A percentile compares a stretch with the other conserved stretches of the same genome.
Conservation (phyloP, 2,797 vertebrate genomes). For the Melanogrammus aeglefinus region DNA sequence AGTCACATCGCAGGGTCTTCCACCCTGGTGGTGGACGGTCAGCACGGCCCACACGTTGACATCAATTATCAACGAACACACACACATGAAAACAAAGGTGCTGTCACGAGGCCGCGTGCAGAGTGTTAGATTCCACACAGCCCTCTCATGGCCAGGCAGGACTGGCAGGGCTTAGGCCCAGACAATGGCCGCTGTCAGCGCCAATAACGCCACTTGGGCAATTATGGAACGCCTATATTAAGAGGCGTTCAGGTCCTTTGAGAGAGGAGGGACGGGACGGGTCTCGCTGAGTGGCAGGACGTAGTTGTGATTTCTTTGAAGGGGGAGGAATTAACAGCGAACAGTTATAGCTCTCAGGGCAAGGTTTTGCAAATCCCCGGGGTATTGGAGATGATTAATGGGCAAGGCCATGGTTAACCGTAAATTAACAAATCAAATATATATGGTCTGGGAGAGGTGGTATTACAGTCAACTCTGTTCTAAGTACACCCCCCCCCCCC, state of each 20-base stretch:
- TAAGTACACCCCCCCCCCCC: too few relatives aligned
- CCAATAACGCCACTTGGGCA: slow-evolving; percentile 40
- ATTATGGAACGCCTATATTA: slow-evolving; percentile 45
- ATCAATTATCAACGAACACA: slow-evolving; percentile 69
- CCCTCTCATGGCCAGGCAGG: slow-evolving; percentile 40
- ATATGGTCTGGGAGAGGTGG: background rate
- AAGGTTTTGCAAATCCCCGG: background rate
- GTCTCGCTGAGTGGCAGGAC: slow-evolving; percentile 16
- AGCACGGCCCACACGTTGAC: slow-evolving; percentile 47
- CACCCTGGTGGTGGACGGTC: background rate
- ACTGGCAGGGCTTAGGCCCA: slow-evolving; percentile 40
- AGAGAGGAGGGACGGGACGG: slow-evolving; percentile 16
- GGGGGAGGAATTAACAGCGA: background rate
- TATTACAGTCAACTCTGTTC: background rate
- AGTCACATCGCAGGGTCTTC: background rate
- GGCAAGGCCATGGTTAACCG: background rate
- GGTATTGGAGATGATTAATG: background rate
- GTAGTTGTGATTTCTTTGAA: slow-evolving; percentile 20
- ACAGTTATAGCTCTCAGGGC: background rate
- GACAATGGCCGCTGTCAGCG: slow-evolving; percentile 56
- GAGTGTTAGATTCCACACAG: slow-evolving; percentile 59
- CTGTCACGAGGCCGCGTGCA: slow-evolving; percentile 55
- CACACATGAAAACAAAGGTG: slow-evolving; percentile 63
- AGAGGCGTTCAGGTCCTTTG: slow-evolving; percentile 10
- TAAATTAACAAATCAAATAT: background rate